Evolutionary conservation across 2,888 invertebrate genomes (phyloP), one percentile per base, ranked within the genome.

Genomic region (Ornithoptera priamus): DNA sequence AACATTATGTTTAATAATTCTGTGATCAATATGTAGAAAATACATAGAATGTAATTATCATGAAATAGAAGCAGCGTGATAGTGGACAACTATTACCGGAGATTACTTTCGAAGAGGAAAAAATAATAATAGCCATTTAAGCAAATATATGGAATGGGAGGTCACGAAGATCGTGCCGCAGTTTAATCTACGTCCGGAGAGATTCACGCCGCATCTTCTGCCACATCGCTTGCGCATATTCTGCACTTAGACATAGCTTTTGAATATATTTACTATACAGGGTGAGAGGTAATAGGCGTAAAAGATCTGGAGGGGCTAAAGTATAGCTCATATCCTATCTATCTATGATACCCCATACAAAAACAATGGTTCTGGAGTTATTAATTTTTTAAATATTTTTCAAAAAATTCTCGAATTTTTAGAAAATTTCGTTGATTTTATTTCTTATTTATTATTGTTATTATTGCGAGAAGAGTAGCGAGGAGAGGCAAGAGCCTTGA

Each of bases 101-200:
- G 58, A 30, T 68, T 68, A 42, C 57, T 24, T 62, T 62, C 56
- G 18, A 39, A 50, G 64, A 15, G 42, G 8, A 46, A 46, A 53
- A 53, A 53, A 53, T n/a, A 64, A 64, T 53, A 58, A 60, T 59
- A 68, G 58, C 59, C 68, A 64, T 68, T 63, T 56, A 59, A 18
- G 53, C 50, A 68, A 68, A 68, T 58, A 62, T 68, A 68, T 68
- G 63, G 50, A 53, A 59, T 12, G 68, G 30, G 36, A 30, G 64
- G 68, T 68, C 68, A 68, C 68, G 68, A 68, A 59, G 36, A 60
- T 64, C 68, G 68, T 68, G 68, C 46, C 1, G 63, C 22, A 2
- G 53, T 63, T 24, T 63, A 63, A 68, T 59, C 57, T 68, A 53
- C 30, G 36, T 8, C n/a, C 56, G n/a, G 6, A n/a, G 53, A 53